Base-by-base conservation (phyloP, 2,888 invertebrate genomes). In the Norana najaformis region DNA sequence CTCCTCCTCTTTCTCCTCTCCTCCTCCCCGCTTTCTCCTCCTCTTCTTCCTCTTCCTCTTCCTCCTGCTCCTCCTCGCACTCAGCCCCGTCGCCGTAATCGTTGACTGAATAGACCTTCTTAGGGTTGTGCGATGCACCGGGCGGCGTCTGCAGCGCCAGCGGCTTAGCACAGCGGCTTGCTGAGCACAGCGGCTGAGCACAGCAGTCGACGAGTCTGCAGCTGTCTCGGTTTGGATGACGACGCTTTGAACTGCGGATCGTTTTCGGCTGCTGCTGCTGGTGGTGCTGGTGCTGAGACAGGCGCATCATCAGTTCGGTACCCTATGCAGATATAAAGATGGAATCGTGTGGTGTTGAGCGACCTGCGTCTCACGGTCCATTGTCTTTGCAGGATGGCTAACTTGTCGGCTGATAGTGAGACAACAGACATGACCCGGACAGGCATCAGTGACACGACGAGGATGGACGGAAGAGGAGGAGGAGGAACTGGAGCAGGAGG, bases 401-500 rank as follows among this genome's bases (percentile, higher is more conserved):
- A 35, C 36, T 1, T 85, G 34, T 85, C 85, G 85, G 36, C 37
- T 16, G 85, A 85, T 35, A 85, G 85, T 16, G 85, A 85, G 37
- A 36, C 85, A 8, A n/a, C 36, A 34, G 85, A 85, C 36, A 23
- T 85, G 36, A 85, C 85, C 6, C 36, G 30, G 35, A 35, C 85
- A 35, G 35, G 36, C 0, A 30, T 85, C 36, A 23, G 5, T 35
- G 85, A 85, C 85, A 36, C 85, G 36, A 16, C 36, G 85, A 35
- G 85, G 37, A 36, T 85, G 85, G 37, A 35, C 85, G 85, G 85
- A 35, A 35, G 37, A 36, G 83, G 35, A 35, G 85, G 85, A 35
- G 85, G 83, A 83, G 83, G 83, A n/a, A n/a, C 30, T 35, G 85
- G 85, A 35, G 85, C 35, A 37, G 85, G 85, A 85, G 85, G 85